phyloP scores from a whole-genome alignment of 2,113 vertebrate genomes.

The Rhagologus leucostigma region DNA sequence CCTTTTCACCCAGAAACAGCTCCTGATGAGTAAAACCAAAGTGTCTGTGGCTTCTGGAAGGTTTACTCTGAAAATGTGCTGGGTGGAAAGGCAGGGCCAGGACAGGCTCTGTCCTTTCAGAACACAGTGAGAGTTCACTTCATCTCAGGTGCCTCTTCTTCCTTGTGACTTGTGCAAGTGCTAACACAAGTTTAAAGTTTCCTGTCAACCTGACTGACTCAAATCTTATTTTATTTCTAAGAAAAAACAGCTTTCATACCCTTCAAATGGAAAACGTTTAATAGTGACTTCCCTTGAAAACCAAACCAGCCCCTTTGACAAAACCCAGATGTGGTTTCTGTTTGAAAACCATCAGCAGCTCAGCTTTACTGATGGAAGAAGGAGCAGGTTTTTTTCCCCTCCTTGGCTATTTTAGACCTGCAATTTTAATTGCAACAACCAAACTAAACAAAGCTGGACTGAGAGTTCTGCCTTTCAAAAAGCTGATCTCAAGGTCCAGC shows the following conservation, averaged over 20 bases:
- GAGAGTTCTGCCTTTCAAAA: neutral
- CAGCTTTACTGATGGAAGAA: neutral
- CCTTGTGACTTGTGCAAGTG: neutral
- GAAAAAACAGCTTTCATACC: neutral
- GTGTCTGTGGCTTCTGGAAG: neutral
- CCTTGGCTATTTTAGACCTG: neutral
- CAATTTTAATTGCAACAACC: neutral
- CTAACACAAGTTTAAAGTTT: rapidly evolving
- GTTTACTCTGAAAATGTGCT: neutral
- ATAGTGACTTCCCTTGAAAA: neutral
- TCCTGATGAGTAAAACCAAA: neutral
- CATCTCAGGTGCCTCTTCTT: neutral
- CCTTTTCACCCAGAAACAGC: neutral
- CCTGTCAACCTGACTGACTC: neutral
- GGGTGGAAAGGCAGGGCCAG: neutral
- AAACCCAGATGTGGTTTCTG: neutral
- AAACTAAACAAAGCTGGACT: neutral
- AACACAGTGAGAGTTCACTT: rapidly evolving
- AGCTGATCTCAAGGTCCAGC: neutral
- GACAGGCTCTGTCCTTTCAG: neutral
- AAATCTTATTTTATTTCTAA: neutral
- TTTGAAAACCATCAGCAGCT: neutral
- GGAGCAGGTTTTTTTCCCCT: neutral
- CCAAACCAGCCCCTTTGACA: neutral
- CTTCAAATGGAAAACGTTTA: neutral